Evolutionary conservation across 2,797 vertebrate genomes (phyloP), one percentile per base, ranked within the genome.

Genomic region (Platyrinchus mystaceus): DNA sequence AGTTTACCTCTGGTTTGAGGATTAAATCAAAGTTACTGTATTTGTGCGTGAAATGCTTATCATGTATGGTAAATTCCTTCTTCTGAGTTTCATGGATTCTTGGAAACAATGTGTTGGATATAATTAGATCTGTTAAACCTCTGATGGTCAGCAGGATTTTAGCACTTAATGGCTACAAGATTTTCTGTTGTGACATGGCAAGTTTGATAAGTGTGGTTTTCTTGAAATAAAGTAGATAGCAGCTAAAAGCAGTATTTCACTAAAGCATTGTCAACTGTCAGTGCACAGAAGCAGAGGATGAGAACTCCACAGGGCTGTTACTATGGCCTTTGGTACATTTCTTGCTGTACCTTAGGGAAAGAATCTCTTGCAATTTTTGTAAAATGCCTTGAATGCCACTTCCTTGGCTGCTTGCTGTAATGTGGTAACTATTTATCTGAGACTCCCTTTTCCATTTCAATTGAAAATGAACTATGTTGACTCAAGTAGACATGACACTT

Each of bases 1-100:
- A 98, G 98, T 96, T 94, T 76, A 70, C 44, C 67, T 88, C 50
- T 92, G 46, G 26, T 85, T 94, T 77, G 47, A 76, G 63, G 47
- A 84, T 77, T 79, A 58, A 87, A 82, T 89, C 24, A 30, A 56
- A 87, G 46, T 74, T 62, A 23, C 39, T 69, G 26, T 70, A 47
- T 55, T 86, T 81, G 15, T 84, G 32, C 7, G 7, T 83, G 63
- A 78, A 69, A 41, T 90, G 60, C 21, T 12, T 92, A 62, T 79
- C 21, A 14, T 32, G 8, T 63, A 21, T 87, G 28, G 24, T 56
- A n/a, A 71, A 81, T 86, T 34, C 34, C 26, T 75, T 77, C n/a
- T 28, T 75, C 62, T 82, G 70, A 64, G 16, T 87, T 90, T 83
- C 66, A 37, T 24, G 66, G 32, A 41, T 56, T 52, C 28, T 55